These are phyloP conservation scores for Drosophila parvula DNA, from an alignment of 1,140 invertebrate species.

Conservation along the genomic window DNA sequence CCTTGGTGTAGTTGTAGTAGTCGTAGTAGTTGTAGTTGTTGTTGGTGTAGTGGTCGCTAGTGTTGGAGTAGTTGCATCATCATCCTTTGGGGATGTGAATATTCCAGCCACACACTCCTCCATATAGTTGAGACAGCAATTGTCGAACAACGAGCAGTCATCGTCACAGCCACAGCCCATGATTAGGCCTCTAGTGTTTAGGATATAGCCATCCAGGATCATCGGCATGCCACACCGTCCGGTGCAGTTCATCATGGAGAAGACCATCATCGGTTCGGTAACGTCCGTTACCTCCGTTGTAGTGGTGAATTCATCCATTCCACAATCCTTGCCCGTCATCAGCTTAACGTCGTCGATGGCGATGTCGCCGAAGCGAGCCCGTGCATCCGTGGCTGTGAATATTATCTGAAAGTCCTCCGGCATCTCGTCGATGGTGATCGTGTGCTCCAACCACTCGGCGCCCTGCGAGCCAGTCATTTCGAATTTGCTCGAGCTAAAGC, in stretches of 20 bases:
- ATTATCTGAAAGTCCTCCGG: conserved; percentile 71
- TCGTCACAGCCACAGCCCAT: conserved; percentile 59
- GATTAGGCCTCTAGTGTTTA: background rate
- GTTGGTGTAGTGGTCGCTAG: conserved; percentile 12
- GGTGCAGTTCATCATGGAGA: conserved; percentile 57
- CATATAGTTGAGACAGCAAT: conserved; percentile 65
- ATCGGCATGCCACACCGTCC: conserved; percentile 48
- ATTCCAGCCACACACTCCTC: conserved; percentile 5
- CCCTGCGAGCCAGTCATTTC: conserved; percentile 52
- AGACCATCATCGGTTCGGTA: conserved; percentile 16
- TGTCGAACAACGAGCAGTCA: conserved; percentile 27
- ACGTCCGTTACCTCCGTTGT: conserved; percentile 25
- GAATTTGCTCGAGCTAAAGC: conserved; percentile 47
- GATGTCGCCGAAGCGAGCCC: conserved; percentile 62
- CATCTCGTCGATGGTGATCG: conserved; percentile 71
- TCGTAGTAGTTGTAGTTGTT: conserved; percentile 3
- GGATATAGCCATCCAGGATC: too few relatives aligned
- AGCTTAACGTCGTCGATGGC: conserved; percentile 80
- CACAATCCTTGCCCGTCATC: conserved; percentile 67
- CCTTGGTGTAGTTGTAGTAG: background rate
- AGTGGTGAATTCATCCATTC: conserved; percentile 22
- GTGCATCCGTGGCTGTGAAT: conserved; percentile 58
- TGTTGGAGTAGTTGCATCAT: conserved; percentile 5
- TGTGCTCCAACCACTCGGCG: conserved; percentile 68
- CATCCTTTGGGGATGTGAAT: background rate